Evolutionary conservation across 2,888 invertebrate species (phyloP).

Genomic region (Caenorhabditis japonica): DNA sequence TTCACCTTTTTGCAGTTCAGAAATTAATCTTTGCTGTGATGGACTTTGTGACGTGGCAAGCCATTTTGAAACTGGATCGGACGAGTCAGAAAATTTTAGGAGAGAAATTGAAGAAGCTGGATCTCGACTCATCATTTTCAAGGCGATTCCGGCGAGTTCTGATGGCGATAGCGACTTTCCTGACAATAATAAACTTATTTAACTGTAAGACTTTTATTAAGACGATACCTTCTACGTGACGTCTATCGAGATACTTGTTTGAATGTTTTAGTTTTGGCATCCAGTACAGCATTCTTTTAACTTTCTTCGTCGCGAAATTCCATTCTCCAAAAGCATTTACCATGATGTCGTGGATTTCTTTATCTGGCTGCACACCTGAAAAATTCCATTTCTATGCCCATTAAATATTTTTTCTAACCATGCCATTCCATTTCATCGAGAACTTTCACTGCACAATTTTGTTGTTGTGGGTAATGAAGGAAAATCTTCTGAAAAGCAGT

Average conservation of each 20-base stretch:
- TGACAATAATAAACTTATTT: slow-evolving; percentile 4
- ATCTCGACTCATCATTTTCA: slow-evolving; percentile 75
- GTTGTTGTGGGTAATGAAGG: slow-evolving; percentile 94
- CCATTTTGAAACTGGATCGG: slow-evolving; percentile 59
- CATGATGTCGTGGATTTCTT: slow-evolving; percentile 88
- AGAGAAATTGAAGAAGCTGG: slow-evolving; percentile 68
- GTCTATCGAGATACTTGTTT: slow-evolving; percentile 87
- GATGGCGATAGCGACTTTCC: slow-evolving; percentile 57
- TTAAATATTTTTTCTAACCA: slow-evolving; percentile 80
- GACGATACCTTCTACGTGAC: slow-evolving; percentile 64
- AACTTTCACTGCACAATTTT: slow-evolving; percentile 91
- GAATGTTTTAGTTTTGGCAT: slow-evolving; percentile 91
- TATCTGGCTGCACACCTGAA: slow-evolving; percentile 89
- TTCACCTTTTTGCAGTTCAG: slow-evolving; percentile 33
- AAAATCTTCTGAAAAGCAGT: slow-evolving; percentile 87
- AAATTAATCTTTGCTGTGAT: slow-evolving; percentile 64
- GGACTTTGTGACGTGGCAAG: slow-evolving; percentile 73
- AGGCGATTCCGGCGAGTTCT: slow-evolving; percentile 73
- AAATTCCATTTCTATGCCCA: background rate
- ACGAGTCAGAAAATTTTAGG: slow-evolving; percentile 53
- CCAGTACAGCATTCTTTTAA: slow-evolving; percentile 82
- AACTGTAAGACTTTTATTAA: background rate
- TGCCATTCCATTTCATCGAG: slow-evolving; percentile 94
- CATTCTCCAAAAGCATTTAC: slow-evolving; percentile 87
- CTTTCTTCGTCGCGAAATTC: slow-evolving; percentile 80